Evolutionary conservation across 1,140 invertebrate species (phyloP).

Genomic region (Eubasilissa regina): DNA sequence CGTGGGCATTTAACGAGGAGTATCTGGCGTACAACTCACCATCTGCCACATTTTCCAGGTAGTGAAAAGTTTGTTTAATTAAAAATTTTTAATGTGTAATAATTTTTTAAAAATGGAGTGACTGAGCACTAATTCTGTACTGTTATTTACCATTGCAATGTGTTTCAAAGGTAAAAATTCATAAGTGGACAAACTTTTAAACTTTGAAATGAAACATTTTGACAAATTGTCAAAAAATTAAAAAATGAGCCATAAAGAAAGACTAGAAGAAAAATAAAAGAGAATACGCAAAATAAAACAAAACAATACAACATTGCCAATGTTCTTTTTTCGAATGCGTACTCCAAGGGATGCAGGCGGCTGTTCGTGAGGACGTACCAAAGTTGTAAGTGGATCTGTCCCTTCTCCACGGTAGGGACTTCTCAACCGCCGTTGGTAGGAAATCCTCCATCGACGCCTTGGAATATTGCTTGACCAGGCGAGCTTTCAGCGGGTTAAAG

Average conservation of each 20-base stretch:
- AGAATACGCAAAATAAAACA: constrained; percentile 27
- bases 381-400: constrained; percentile 76
- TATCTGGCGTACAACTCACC: constrained; percentile 92
- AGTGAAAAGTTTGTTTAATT: constrained; percentile 50
- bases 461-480: constrained; percentile 77
- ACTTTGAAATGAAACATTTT: too few species aligned
- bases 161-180: too few species aligned
- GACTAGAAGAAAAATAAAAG: constrained; percentile 21
- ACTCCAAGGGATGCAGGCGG: constrained; percentile 50
- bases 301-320: constrained; percentile 35
- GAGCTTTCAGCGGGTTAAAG: constrained; percentile 77
- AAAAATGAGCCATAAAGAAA: neutral
- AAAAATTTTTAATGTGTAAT: too few species aligned
- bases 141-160: too few species aligned
- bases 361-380: constrained; percentile 65
- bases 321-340: constrained; percentile 34
- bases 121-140: too few species aligned
- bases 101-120: too few species aligned
- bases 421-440: constrained; percentile 80
- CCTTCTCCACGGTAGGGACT: constrained; percentile 83
- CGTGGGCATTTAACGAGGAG: constrained; percentile 94
- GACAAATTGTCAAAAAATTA: too few species aligned
- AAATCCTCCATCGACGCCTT: constrained; percentile 72
- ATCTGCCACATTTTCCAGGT: constrained; percentile 91
- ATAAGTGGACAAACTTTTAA: too few species aligned